Evolutionary conservation across 2,888 invertebrate species (phyloP).

Genomic region (Eurytoma californica): DNA sequence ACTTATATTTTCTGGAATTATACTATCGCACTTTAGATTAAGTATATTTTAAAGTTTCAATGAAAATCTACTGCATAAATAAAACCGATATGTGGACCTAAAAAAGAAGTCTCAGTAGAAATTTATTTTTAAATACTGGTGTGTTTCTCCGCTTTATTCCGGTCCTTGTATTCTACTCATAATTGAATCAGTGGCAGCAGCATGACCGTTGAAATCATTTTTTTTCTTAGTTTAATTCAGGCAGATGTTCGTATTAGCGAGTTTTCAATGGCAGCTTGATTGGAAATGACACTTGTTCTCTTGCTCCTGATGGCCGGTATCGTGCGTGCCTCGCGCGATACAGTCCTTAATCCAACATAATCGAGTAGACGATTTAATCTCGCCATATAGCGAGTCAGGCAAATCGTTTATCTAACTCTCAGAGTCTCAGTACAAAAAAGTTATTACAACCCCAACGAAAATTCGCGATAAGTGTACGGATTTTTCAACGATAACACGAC

Average conservation of each 20-base stretch:
- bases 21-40: no score
- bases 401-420: constrained; percentile 21
- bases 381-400: constrained; percentile 16
- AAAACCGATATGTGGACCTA: no score
- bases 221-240: no score
- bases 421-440: background rate
- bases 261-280: constrained; percentile 35
- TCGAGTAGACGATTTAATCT: constrained; percentile 45
- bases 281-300: constrained; percentile 18
- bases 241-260: no score
- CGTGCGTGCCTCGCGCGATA: constrained; percentile 5
- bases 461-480: constrained; percentile 32
- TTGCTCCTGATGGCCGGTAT: background rate
- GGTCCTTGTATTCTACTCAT: no score
- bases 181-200: no score
- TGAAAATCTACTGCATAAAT: no score
- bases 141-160: no score
- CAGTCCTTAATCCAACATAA: constrained; percentile 32
- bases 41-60: no score
- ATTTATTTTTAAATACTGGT: no score
- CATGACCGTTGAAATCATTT: no score
- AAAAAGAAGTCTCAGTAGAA: no score
- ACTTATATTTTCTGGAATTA: background rate
- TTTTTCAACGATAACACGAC: background rate
- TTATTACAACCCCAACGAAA: constrained; percentile 8